Evolutionary conservation across 2,113 vertebrate genomes (phyloP).

Genomic region (Aegithalos caudatus): DNA sequence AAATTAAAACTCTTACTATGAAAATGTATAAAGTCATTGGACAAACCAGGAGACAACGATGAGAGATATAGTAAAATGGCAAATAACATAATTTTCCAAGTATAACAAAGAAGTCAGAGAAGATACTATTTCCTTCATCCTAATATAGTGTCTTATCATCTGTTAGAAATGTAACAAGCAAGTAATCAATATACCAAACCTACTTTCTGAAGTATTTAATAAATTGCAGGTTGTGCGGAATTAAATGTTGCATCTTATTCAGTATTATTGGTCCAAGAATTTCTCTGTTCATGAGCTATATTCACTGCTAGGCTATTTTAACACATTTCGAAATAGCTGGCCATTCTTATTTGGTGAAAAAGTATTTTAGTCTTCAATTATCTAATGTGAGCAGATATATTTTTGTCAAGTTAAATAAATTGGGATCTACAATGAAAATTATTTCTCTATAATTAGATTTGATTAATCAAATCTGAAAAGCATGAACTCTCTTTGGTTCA

Average conservation of each 20-base stretch:
- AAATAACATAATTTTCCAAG: not conserved
- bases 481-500: not conserved
- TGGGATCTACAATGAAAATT: not conserved
- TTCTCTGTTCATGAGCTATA: not conserved
- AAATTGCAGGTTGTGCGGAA: not conserved
- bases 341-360: not conserved
- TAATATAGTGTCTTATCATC: not conserved
- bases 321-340: not conserved
- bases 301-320: not conserved
- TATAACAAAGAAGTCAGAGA: not conserved
- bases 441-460: not conserved
- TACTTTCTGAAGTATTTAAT: not conserved
- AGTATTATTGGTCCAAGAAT: not conserved
- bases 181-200: not conserved
- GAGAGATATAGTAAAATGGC: not conserved
- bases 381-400: not conserved
- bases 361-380: not conserved
- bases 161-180: not conserved
- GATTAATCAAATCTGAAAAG: not conserved
- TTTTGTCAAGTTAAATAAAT: not conserved
- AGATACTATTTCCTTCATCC: not conserved
- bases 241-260: not conserved
- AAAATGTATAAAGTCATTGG: not conserved
- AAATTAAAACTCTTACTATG: not conserved
- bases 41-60: not conserved